Conservation (phyloP, 1,140 invertebrate species). For the Hylyphantes graminicola region DNA sequence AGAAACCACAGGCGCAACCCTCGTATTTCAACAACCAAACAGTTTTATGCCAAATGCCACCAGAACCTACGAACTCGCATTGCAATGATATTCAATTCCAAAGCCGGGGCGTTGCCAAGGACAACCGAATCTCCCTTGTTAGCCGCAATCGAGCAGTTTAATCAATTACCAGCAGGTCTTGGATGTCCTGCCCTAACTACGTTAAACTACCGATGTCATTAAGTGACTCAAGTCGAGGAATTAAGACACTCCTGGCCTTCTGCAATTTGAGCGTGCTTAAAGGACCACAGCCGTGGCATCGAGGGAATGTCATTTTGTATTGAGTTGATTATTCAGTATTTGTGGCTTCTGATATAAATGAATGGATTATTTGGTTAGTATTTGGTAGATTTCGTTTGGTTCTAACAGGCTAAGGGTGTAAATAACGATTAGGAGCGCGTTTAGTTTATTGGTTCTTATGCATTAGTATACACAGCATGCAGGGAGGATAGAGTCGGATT, state of each 20-base stretch:
- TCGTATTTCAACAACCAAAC: too few relatives aligned
- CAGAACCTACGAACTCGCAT: neutral
- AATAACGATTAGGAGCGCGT: too few relatives aligned
- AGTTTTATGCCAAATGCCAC: neutral
- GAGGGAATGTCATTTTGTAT: neutral
- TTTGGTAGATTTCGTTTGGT: too few relatives aligned
- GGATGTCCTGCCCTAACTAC: conserved; percentile 41
- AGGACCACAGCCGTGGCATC: neutral
- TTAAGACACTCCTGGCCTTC: conserved; percentile 28
- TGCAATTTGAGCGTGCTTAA: neutral
- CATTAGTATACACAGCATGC: too few relatives aligned
- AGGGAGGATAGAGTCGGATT: too few relatives aligned
- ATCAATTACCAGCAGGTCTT: conserved; percentile 37
- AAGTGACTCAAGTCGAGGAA: conserved; percentile 39
- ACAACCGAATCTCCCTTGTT: conserved; percentile 32
- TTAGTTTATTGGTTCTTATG: too few relatives aligned
- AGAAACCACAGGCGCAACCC: too few relatives aligned
- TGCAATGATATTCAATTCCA: neutral
- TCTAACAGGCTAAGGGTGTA: too few relatives aligned
- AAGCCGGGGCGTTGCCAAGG: conserved; percentile 12
- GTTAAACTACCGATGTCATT: conserved; percentile 42
- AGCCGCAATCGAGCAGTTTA: conserved; percentile 45
- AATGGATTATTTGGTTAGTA: too few relatives aligned
- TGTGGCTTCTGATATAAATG: too few relatives aligned
- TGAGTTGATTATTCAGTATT: too few relatives aligned